phyloP scores from a whole-genome alignment of 2,113 vertebrate genomes.

The Anolis carolinensis region DNA sequence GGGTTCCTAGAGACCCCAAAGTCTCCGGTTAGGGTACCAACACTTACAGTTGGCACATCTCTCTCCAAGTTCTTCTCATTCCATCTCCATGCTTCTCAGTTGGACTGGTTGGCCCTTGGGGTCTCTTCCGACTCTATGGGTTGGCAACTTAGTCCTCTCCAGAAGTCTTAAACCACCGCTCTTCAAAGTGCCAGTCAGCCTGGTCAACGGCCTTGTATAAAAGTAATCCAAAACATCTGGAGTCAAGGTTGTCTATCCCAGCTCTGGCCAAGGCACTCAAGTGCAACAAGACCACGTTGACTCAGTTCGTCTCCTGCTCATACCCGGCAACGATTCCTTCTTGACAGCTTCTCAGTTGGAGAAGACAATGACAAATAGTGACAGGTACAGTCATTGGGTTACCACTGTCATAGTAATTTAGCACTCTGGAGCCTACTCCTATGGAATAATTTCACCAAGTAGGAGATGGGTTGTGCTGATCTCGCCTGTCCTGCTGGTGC shows the following conservation, averaged over 20 bases:
- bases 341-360: background rate
- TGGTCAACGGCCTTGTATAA: background rate
- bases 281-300: rapidly evolving
- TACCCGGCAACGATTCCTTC: conserved; percentile 6
- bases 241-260: background rate
- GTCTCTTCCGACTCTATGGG: no score
- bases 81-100: background rate
- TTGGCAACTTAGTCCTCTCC: no score
- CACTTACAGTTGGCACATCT: no score
- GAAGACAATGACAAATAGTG: conserved; percentile 28
- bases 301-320: background rate
- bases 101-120: no score
- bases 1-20: no score
- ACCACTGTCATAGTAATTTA: background rate
- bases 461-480: background rate
- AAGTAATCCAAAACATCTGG: background rate
- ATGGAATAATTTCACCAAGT: background rate
- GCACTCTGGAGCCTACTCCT: background rate
- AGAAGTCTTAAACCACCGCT: no score
- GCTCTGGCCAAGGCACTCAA: background rate
- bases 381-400: conserved; percentile 53
- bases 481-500: background rate
- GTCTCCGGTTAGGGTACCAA: no score
- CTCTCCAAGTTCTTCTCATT: background rate
- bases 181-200: no score